Conservation (phyloP, 1,140 invertebrate genomes). For the Atta colombica region DNA sequence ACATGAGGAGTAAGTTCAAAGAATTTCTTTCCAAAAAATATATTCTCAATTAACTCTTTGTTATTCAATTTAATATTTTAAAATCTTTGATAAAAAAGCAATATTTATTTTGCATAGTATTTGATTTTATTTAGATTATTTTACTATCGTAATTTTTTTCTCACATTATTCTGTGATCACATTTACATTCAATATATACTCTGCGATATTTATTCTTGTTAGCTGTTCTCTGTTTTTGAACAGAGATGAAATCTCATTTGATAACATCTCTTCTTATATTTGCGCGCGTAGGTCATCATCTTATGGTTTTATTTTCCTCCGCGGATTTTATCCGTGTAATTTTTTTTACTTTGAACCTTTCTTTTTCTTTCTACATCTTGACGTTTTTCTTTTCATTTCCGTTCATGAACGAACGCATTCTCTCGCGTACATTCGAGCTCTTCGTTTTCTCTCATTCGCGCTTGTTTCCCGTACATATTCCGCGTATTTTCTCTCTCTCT, state of each 20-base stretch:
- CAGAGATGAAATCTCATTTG: conserved; percentile 15
- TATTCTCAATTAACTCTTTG: not conserved
- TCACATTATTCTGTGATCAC: not conserved
- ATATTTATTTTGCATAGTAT: not conserved
- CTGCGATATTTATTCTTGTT: not conserved
- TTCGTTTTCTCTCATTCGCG: conserved; percentile 33
- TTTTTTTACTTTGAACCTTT: not conserved
- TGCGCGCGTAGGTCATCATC: not conserved
- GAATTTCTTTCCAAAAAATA: not conserved
- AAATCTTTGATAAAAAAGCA: not conserved
- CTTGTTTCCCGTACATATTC: conserved; percentile 24
- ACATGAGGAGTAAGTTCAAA: not conserved
- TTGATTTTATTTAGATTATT: not conserved
- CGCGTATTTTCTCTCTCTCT: too few species aligned
- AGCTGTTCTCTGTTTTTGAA: not conserved
- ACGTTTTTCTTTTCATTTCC: conserved; percentile 24
- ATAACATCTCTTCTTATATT: conserved; percentile 30
- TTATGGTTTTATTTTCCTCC: conserved; percentile 7
- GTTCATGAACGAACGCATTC: conserved; percentile 13
- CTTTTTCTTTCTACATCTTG: not conserved
- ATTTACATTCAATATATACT: not conserved
- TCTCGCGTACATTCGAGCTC: conserved; percentile 15
- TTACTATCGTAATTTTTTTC: not conserved
- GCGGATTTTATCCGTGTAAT: not conserved
- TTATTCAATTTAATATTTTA: not conserved